A percentile compares a stretch with the other conserved stretches of the same genome.
phyloP scores from a whole-genome alignment of 1,140 invertebrate species.

The Zeugodacus cucurbitae region DNA sequence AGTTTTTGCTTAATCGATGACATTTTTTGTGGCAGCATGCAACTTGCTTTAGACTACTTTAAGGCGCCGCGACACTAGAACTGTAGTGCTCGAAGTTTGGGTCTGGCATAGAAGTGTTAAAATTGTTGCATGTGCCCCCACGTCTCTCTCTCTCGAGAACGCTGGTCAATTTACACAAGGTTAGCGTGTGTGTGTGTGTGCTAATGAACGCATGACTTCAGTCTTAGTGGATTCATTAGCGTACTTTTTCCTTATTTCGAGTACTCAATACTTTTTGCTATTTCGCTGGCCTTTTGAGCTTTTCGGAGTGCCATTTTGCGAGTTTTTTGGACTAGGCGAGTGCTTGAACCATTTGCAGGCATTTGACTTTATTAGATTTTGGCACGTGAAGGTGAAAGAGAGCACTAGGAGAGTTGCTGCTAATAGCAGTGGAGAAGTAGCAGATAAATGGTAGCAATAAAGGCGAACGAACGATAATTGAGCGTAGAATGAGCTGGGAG shows the following conservation, averaged over 20 bases:
- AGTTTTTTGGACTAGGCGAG: too few species aligned
- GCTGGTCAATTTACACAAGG: background rate
- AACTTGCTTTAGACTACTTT: background rate
- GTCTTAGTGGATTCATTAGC: background rate
- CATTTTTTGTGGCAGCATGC: background rate
- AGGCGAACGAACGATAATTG: conserved; percentile 19
- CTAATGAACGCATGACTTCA: background rate
- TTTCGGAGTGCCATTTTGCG: background rate
- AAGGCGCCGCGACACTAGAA: background rate
- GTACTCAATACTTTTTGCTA: background rate
- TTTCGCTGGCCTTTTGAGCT: background rate
- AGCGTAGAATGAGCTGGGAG: conserved; percentile 4
- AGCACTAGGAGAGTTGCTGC: background rate
- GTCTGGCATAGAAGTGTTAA: background rate
- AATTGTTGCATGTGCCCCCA: background rate
- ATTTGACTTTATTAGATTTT: conserved; percentile 35
- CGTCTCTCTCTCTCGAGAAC: background rate
- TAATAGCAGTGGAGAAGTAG: background rate
- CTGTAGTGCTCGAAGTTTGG: background rate
- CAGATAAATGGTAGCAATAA: conserved; percentile 23
- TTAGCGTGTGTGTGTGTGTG: background rate
- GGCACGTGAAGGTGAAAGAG: background rate
- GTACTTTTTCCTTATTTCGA: background rate
- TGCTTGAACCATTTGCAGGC: background rate
- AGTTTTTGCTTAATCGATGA: background rate